Evolutionary conservation across 2,888 invertebrate genomes (phyloP).

Genomic region (Microctonus hyperodae): DNA sequence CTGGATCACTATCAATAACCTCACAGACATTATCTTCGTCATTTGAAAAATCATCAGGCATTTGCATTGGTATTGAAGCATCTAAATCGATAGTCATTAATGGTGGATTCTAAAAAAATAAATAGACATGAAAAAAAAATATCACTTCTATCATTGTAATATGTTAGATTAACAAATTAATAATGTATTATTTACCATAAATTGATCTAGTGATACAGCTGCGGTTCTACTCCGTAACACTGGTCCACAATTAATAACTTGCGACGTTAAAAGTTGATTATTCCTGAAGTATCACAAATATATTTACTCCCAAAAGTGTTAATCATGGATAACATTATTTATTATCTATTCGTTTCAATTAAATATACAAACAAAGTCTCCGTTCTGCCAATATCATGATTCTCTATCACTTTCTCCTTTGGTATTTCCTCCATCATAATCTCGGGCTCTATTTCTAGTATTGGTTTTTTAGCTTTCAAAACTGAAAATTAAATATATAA

Average conservation of each 20-base stretch:
- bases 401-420: background rate
- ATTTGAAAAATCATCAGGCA: background rate
- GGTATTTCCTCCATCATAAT: background rate
- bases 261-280: background rate
- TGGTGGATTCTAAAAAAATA: background rate
- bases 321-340: background rate
- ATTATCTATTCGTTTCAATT: background rate
- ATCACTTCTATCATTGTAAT: too few relatives aligned
- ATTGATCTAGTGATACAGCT: background rate
- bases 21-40: background rate
- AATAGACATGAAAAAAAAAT: background rate
- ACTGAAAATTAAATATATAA: background rate
- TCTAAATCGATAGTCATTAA: background rate
- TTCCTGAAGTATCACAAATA: background rate
- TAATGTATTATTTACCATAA: background rate
- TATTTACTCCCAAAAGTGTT: background rate
- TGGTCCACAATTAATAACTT: background rate
- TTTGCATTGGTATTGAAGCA: background rate
- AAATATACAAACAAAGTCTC: background rate
- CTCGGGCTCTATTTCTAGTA: background rate
- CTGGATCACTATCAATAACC: background rate
- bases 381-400: background rate
- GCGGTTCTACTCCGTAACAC: background rate
- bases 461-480: background rate
- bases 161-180: too few relatives aligned